Base-by-base conservation (phyloP, 2,888 invertebrate species). In the Ichneumoninae sp. region DNA sequence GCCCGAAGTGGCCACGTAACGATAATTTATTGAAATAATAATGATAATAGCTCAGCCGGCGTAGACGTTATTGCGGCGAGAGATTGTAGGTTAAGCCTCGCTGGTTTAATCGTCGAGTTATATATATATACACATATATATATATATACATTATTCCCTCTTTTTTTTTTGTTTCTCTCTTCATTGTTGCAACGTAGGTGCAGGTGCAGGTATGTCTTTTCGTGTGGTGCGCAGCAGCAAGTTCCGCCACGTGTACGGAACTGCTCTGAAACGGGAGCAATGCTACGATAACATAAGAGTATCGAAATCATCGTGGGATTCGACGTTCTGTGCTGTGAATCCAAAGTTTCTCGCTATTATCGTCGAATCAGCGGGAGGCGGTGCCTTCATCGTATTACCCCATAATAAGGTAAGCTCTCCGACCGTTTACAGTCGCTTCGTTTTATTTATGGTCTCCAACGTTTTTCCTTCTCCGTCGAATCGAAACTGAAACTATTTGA, bases 251-350 rank as follows among this genome's bases (percentile, higher is more conserved):
- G 98, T 99, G 93, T 97, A 96, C 93, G 98, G 98, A 89, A 97
- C 97, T 93, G 96, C 98, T 90, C 95, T 98, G 90, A 98, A 98
- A 95, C 96, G 99, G 94, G 99, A 99, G 94, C 98, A 98, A 95
- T 99, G 99, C 95, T 99, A 98, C 95, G 99, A 99, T 95, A 98
- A 98, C 94, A 97, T 99, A 92, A 95, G 98, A 94, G 98, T 99
- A 88, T 98, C 98, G 87, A 98, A 99, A 94, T 98, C 98, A 93
- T 98, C 99, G 76, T 99, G 99, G 98, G 99, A 99, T 94, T 98
- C 98, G 86, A 98, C 98, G 88, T 99, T 99, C 94, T 99, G 99
- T 95, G 98, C 98, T 89, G 99, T 99, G 91, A 99, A 99, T 95
- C 99, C 99, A 71, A 99, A 98, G 94, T 99, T 98, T 95, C 95